Percentiles rank a stretch among this genome's conserved stretches.
phyloP scores from a whole-genome alignment of 2,113 vertebrate genomes.

The Cygnus buccinator region DNA sequence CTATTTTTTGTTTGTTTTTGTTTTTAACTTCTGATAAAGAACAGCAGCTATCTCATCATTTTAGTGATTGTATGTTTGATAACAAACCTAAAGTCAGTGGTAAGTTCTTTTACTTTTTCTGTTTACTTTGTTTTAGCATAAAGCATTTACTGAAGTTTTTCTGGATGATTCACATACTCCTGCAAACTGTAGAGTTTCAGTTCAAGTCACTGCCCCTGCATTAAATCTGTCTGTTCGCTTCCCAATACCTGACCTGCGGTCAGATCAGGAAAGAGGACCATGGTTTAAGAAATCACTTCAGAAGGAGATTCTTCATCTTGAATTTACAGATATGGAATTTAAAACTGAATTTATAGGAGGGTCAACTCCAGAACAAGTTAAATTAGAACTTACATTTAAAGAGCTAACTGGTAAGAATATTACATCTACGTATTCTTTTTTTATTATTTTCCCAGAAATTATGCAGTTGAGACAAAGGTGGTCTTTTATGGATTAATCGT shows the following conservation, averaged over 20 bases:
- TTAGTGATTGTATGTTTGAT: not conserved
- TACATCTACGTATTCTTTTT: not conserved
- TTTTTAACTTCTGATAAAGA: not conserved
- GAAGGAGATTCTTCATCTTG: constrained; percentile 90
- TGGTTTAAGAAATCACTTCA: constrained; percentile 99
- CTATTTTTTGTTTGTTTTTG: not conserved
- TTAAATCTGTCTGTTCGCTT: constrained; percentile 90
- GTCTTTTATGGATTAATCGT: not conserved
- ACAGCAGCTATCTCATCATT: not conserved
- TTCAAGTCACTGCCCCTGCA: constrained; percentile 86
- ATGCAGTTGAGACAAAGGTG: not conserved
- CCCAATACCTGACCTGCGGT: constrained; percentile 95
- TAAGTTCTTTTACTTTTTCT: not conserved
- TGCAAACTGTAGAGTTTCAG: constrained; percentile 84
- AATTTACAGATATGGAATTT: constrained; percentile 88
- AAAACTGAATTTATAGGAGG: constrained; percentile 92
- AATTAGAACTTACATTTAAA: constrained; percentile 93
- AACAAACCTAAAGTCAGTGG: not conserved
- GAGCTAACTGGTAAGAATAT: constrained; percentile 86
- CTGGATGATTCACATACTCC: constrained; percentile 91
- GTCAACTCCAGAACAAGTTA: constrained; percentile 89
- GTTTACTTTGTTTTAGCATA: constrained; percentile 82
- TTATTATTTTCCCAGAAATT: not conserved
- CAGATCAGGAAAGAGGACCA: constrained; percentile 95
- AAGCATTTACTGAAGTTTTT: constrained; percentile 97